A percentile compares a stretch with the other conserved stretches of the same genome.
Conservation (phyloP, 2,797 vertebrate species). For the Echeneis naucrates region DNA sequence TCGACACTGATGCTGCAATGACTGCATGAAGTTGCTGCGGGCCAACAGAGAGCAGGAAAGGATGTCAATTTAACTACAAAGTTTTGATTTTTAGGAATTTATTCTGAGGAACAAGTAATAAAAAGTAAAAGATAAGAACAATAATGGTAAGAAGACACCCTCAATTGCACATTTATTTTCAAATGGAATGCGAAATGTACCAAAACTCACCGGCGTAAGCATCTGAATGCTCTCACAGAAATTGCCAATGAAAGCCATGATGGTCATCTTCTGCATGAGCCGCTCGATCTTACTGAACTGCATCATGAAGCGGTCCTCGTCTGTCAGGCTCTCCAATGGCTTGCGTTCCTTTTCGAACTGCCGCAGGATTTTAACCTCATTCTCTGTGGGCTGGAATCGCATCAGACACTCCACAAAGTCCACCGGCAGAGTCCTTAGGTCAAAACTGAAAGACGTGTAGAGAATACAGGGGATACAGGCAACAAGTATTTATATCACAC, state of each 20-base stretch:
- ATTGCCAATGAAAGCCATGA: slow-evolving; percentile 98
- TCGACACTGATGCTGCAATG: slow-evolving; percentile 97
- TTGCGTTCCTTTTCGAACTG: slow-evolving; percentile 96
- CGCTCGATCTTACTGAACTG: slow-evolving; percentile 98
- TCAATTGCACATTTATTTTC: background rate
- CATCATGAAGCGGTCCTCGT: slow-evolving; percentile 99
- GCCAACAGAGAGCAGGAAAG: background rate
- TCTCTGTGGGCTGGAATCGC: slow-evolving; percentile 96
- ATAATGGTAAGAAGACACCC: background rate
- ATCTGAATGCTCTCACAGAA: slow-evolving; percentile 94
- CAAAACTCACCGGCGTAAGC: slow-evolving; percentile 91
- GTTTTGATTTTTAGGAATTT: background rate
- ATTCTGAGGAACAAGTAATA: background rate
- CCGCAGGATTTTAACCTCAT: slow-evolving; percentile 92
- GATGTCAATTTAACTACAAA: background rate
- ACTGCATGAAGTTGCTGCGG: slow-evolving; percentile 96
- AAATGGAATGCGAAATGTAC: background rate
- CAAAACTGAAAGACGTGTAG: slow-evolving; percentile 87
- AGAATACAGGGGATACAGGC: no score
- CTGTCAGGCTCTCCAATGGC: slow-evolving; percentile 92
- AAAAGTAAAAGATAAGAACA: background rate
- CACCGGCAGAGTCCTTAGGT: slow-evolving; percentile 93
- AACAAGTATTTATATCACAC: no score
- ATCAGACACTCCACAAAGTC: slow-evolving; percentile 97
- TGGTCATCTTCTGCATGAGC: slow-evolving; percentile 99